Evolutionary conservation across 2,888 invertebrate genomes (phyloP).

Genomic region (Lymantria monacha): DNA sequence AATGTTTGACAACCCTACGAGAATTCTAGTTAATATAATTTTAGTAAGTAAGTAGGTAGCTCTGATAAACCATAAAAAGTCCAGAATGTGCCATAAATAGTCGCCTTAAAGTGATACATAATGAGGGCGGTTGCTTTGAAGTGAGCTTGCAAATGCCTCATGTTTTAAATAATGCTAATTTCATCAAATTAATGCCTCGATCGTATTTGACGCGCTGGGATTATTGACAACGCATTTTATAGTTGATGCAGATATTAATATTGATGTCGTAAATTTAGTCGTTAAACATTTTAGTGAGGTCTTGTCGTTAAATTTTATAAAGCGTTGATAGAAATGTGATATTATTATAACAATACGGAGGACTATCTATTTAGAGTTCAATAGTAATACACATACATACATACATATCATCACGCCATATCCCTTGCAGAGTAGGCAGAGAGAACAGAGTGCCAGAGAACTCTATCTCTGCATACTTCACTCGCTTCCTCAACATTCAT

Average conservation of each 20-base stretch:
- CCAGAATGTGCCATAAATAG: constrained; percentile 42
- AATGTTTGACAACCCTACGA: constrained; percentile 1
- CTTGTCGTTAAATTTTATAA: background rate
- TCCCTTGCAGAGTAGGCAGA: too few relatives aligned
- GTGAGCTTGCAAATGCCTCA: constrained; percentile 36
- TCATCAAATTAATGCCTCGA: constrained; percentile 43
- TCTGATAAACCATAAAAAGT: constrained; percentile 39
- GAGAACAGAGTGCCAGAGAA: too few relatives aligned
- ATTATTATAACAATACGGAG: background rate
- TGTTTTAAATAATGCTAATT: constrained; percentile 48
- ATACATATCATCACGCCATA: too few relatives aligned
- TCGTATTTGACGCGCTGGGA: constrained; percentile 37
- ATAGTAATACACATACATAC: too few relatives aligned
- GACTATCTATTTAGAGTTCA: background rate
- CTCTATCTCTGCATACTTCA: too few relatives aligned
- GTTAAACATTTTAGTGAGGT: constrained; percentile 10
- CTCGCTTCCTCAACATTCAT: too few relatives aligned
- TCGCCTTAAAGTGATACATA: constrained; percentile 44
- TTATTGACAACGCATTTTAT: constrained; percentile 37
- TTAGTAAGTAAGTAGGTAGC: constrained; percentile 46
- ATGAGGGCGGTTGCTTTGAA: constrained; percentile 40
- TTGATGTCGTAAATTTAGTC: constrained; percentile 24
- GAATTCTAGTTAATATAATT: constrained; percentile 26
- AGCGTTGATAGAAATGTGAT: background rate
- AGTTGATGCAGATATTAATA: constrained; percentile 25